phyloP scores from a whole-genome alignment of 2,888 invertebrate genomes.

The Lepidocyrtinus sp. region DNA sequence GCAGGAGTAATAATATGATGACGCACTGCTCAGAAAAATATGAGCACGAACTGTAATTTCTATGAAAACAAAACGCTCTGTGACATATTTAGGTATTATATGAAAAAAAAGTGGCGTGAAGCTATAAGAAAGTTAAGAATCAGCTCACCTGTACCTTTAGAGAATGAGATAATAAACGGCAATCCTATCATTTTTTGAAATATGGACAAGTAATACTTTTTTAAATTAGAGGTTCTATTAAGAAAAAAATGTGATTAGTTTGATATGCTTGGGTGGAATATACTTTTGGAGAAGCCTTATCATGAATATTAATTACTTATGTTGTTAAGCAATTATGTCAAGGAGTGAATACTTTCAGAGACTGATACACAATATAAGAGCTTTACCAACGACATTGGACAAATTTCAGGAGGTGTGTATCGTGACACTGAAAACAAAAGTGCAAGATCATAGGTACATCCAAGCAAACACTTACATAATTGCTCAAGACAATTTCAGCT shows the following conservation, averaged over 20 bases:
- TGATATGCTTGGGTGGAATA: slow-evolving; percentile 8
- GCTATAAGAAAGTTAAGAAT: slow-evolving; percentile 9
- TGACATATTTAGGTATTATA: not conserved
- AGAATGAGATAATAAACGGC: too few relatives aligned
- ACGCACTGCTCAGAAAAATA: not conserved
- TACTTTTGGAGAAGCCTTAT: slow-evolving; percentile 24
- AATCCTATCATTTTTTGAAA: not conserved
- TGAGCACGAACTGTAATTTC: not conserved
- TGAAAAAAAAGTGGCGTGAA: not conserved
- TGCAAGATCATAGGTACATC: not conserved
- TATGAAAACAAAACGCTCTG: not conserved
- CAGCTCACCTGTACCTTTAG: too few relatives aligned
- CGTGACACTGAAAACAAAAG: slow-evolving; percentile 15
- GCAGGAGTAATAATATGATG: not conserved
- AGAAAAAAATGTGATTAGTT: not conserved
- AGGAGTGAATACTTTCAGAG: slow-evolving; percentile 52
- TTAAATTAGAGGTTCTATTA: not conserved
- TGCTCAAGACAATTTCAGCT: not conserved
- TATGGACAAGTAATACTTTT: not conserved
- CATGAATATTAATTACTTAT: slow-evolving; percentile 59
- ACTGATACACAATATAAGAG: slow-evolving; percentile 6
- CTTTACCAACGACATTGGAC: not conserved
- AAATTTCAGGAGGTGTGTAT: slow-evolving; percentile 3
- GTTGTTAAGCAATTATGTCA: slow-evolving; percentile 61
- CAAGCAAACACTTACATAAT: too few relatives aligned